phyloP scores from a whole-genome alignment of 2,888 invertebrate genomes.

The Aelia acuminata region DNA sequence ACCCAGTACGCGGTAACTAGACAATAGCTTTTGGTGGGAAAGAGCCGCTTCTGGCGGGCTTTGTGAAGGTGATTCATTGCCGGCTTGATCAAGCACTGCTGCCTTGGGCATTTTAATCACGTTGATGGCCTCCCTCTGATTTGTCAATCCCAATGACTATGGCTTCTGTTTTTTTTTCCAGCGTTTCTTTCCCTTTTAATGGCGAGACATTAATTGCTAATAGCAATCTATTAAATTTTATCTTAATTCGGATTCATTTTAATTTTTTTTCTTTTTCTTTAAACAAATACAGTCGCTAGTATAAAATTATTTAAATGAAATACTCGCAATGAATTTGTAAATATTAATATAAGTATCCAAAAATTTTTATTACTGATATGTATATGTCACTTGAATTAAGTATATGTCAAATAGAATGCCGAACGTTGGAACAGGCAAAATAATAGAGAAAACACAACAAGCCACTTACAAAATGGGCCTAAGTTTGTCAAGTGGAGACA shows the following conservation, averaged over 20 bases:
- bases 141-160: constrained; percentile 14
- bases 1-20: background rate
- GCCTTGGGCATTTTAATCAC: constrained; percentile 30
- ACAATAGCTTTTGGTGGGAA: background rate
- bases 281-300: too few species aligned
- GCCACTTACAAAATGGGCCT: too few species aligned
- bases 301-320: too few species aligned
- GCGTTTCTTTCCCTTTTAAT: background rate
- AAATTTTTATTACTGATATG: too few species aligned
- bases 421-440: too few species aligned
- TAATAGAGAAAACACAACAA: too few species aligned
- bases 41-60: constrained; percentile 21
- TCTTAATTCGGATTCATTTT: background rate
- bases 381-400: too few species aligned
- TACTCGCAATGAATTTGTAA: too few species aligned
- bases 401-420: too few species aligned
- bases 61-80: constrained; percentile 18
- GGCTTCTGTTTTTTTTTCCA: constrained; percentile 7
- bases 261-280: too few species aligned
- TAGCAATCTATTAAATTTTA: background rate
- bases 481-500: too few species aligned
- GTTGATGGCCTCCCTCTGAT: constrained; percentile 25
- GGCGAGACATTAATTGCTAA: constrained; percentile 38
- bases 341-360: too few species aligned
- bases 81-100: constrained; percentile 24